A percentile compares a stretch with the other conserved stretches of the same genome.
Evolutionary conservation across 37 sponge, comb jelly and placozoan genomes (phyloP).

Genomic region (Cladorhizidae sp.): DNA sequence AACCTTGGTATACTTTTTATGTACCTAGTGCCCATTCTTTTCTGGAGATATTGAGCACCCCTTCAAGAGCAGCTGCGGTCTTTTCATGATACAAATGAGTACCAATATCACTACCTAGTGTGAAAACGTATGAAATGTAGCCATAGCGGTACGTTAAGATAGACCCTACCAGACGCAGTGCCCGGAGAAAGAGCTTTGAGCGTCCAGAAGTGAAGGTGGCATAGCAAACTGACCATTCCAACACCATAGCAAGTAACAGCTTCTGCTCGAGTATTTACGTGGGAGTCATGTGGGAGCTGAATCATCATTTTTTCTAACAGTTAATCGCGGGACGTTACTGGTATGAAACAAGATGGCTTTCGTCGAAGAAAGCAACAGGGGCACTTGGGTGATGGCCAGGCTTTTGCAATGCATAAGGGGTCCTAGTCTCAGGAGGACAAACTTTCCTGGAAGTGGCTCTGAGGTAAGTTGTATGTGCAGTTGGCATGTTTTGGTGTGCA

Average conservation of each 20-base stretch:
- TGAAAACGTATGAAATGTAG: background rate
- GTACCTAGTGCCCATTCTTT: slow-evolving; percentile 65
- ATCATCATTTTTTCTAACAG: too few relatives aligned
- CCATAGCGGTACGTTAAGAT: background rate
- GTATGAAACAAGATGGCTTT: too few relatives aligned
- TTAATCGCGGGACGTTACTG: too few relatives aligned
- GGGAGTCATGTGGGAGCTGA: slow-evolving; percentile 13
- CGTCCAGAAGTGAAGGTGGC: slow-evolving; percentile 73
- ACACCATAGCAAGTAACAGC: background rate
- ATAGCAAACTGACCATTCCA: slow-evolving; percentile 29
- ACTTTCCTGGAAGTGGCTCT: background rate
- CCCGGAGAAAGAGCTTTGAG: slow-evolving; percentile 59
- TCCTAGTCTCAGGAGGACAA: slow-evolving; percentile 36
- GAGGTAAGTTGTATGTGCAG: slow-evolving; percentile 6
- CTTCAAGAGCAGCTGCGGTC: background rate
- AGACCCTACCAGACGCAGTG: slow-evolving; percentile 19
- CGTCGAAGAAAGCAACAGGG: slow-evolving; percentile 1
- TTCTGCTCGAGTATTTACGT: background rate
- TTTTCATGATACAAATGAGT: slow-evolving; percentile 56
- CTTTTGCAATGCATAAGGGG: slow-evolving; percentile 55
- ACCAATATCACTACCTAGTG: slow-evolving; percentile 52
- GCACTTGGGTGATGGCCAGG: slow-evolving; percentile 9
- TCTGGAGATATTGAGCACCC: slow-evolving; percentile 5
- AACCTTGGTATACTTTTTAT: background rate
- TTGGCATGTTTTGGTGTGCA: background rate